Evolutionary conservation across 1,140 invertebrate genomes (phyloP), one percentile per base, ranked within the genome.

Genomic region (Ptiloglossa arizonensis): DNA sequence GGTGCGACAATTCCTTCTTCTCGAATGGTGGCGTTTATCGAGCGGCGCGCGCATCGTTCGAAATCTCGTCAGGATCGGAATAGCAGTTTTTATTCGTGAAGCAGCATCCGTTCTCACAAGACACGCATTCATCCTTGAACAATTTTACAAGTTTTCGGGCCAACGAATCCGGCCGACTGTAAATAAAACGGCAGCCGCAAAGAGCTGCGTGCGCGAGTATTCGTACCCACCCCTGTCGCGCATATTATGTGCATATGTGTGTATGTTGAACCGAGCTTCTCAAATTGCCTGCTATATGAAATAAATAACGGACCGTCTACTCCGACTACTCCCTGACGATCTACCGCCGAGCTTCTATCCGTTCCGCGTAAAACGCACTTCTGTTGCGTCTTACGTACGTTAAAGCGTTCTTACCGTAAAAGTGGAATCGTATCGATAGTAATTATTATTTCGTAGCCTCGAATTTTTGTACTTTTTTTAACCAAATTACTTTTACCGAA

Each of bases 1-100:
- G 91, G 92, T 29, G 89, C 91, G 69, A 91, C 87, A 24, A 92
- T 93, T 72, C 87, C 90, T 56, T 91, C 92, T 41, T 88, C 87
- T 9, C 87, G 92, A 84, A 92, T 93, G 88, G 88, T 85, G 68
- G 90, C 91, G 62, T 93, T 93, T 79, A 93, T 89, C 67, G 92
- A 93, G 70, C 87, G 92, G 81, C 87, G 92, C 66, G 89, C 91
- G 46, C 89, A 89, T 52, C 91, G 90, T 78, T 90, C 90, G 4
- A 92, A 91, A 80, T 87, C 90, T 15, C 90, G 89, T 83, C 87
- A 88, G 71, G 91, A 92, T 79, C 90, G 90, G 79, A 90, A 89
- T 79, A 90, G 90, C 63, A 90, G 86, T 82, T 91, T 90, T 82
- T 91, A 91, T 78, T 89, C 90, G 59, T 91, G 87, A 75, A 56